A percentile compares a stretch with the other conserved stretches of the same genome.
Conservation (phyloP, 1,140 invertebrate species). For the Ooceraea biroi region DNA sequence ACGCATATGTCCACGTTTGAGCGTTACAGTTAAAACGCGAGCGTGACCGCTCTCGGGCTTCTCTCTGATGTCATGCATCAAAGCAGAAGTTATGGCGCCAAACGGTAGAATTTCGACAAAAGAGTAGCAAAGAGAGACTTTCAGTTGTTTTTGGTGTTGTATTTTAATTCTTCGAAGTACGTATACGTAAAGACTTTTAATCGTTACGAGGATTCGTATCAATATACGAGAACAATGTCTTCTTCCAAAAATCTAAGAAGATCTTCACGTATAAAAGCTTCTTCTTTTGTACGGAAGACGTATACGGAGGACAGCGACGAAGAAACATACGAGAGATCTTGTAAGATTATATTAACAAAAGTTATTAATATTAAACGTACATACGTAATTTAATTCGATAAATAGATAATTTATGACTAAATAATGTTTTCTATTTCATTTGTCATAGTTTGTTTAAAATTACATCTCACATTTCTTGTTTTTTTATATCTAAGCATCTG, state of each 20-base stretch:
- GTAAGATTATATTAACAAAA: conserved; percentile 47
- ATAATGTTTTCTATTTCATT: background rate
- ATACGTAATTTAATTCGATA: background rate
- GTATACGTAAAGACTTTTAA: background rate
- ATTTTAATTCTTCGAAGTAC: background rate
- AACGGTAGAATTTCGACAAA: background rate
- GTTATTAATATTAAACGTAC: background rate
- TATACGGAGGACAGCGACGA: background rate
- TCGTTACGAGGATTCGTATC: no score
- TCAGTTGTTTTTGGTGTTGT: background rate
- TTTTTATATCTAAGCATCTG: background rate
- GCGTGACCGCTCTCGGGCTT: no score
- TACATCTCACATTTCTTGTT: background rate
- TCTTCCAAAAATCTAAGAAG: conserved; percentile 63
- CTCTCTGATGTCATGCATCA: no score
- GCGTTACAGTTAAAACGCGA: no score
- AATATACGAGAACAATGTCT: no score
- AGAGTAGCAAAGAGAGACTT: background rate
- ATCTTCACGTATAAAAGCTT: conserved; percentile 62
- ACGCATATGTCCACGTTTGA: no score
- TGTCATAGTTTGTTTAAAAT: background rate
- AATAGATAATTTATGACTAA: background rate
- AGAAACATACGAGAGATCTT: background rate
- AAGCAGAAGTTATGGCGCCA: no score
- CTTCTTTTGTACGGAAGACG: no score